These are phyloP conservation scores for Rafetus swinhoei DNA, from an alignment of 2,113 vertebrate species.

Conservation along the genomic window DNA sequence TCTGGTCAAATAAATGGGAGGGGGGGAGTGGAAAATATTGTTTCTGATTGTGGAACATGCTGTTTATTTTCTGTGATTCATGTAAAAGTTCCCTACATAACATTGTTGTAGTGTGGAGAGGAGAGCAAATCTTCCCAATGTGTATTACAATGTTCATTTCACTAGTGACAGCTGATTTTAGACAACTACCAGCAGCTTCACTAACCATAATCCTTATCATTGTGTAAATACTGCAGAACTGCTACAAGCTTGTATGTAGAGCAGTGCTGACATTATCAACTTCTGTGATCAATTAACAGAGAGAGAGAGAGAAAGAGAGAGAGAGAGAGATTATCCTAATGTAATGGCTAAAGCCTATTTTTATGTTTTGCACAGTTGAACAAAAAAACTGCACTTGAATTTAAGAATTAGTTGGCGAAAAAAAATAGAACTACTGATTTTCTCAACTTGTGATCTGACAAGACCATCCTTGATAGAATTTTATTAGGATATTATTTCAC, in stretches of 20 bases:
- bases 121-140: constrained; percentile 21
- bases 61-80: neutral
- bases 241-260: constrained; percentile 34
- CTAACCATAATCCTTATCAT: constrained; percentile 50
- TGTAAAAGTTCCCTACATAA: accelerated
- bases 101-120: neutral
- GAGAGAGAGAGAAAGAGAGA: constrained; percentile 25
- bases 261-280: constrained; percentile 49
- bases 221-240: constrained; percentile 50
- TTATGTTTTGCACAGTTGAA: constrained; percentile 44
- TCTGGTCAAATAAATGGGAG: neutral
- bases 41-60: neutral
- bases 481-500: constrained; percentile 60
- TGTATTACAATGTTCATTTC: neutral
- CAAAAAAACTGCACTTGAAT: constrained; percentile 53
- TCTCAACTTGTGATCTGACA: constrained; percentile 21
- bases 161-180: constrained; percentile 29
- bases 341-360: constrained; percentile 42
- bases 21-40: too few relatives aligned
- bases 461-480: constrained; percentile 23
- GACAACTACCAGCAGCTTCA: constrained; percentile 27
- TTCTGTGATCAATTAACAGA: constrained; percentile 59
- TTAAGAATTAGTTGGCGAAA: constrained; percentile 37
- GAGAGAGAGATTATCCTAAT: constrained; percentile 24
- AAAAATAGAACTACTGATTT: constrained; percentile 45